These are phyloP conservation scores for Sebastes hopkinsi DNA, from an alignment of 2,797 vertebrate genomes.

Conservation along the genomic window DNA sequence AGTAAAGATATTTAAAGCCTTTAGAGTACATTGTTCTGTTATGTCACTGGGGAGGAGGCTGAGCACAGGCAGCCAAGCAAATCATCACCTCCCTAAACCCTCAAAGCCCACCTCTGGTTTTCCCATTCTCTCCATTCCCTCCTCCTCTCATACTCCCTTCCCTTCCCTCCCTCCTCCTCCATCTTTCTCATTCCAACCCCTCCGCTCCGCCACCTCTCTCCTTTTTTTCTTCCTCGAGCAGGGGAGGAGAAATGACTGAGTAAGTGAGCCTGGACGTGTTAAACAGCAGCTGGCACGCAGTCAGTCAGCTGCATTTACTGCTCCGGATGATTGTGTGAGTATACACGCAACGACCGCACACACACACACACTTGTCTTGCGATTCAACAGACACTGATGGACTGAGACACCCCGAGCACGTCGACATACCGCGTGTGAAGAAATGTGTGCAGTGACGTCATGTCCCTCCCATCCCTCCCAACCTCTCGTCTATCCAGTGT, in stretches of 20 bases:
- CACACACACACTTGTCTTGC: constrained; percentile 26
- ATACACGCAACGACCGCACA: constrained; percentile 39
- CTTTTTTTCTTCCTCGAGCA: constrained; percentile 41
- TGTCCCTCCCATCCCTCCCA: constrained; percentile 40
- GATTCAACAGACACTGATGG: constrained; percentile 59
- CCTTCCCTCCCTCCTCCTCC: neutral
- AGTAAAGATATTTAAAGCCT: constrained; percentile 76
- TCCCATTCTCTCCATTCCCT: constrained; percentile 47
- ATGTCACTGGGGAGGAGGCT: constrained; percentile 70
- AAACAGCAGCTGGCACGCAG: constrained; percentile 71
- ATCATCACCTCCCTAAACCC: constrained; percentile 71
- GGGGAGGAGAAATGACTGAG: constrained; percentile 36
- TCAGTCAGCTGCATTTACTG: constrained; percentile 67
- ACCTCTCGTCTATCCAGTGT: constrained; percentile 51
- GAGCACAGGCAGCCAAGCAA: constrained; percentile 69
- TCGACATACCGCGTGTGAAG: constrained; percentile 41
- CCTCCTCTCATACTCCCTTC: neutral
- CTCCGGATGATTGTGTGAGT: constrained; percentile 47
- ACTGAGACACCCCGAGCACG: constrained; percentile 45
- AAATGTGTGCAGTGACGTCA: constrained; percentile 71
- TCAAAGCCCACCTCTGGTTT: constrained; percentile 64
- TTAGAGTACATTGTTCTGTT: constrained; percentile 76
- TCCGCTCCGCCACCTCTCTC: constrained; percentile 27
- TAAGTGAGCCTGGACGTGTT: constrained; percentile 69
- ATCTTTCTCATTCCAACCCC: constrained; percentile 34